Evolutionary conservation across 2,113 vertebrate species (phyloP).

Genomic region (Apaloderma vittatum): DNA sequence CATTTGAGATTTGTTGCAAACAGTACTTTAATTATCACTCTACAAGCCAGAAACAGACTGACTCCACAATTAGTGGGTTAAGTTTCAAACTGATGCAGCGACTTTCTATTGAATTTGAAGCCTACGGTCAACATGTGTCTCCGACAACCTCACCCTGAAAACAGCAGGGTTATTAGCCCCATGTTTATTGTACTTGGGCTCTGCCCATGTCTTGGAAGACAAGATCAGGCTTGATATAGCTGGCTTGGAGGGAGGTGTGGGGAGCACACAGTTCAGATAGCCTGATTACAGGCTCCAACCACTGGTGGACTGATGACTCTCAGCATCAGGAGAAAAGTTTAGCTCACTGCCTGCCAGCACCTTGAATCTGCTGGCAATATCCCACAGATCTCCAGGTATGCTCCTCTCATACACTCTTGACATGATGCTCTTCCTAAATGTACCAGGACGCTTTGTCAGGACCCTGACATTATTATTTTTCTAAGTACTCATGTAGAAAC

Average conservation of each 20-base stretch:
- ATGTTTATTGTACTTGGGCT: not conserved
- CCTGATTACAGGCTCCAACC: not conserved
- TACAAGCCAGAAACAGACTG: not conserved
- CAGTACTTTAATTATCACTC: not conserved
- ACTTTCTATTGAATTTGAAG: not conserved
- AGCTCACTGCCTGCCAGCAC: not conserved
- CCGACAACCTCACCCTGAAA: not conserved
- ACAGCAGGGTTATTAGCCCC: not conserved
- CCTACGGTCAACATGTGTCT: not conserved
- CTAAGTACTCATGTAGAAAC: not conserved
- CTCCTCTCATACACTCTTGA: not conserved
- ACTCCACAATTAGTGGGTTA: not conserved
- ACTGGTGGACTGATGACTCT: not conserved
- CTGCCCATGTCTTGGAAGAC: not conserved
- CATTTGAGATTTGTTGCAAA: not conserved
- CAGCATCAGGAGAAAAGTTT: not conserved
- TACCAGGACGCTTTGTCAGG: not conserved
- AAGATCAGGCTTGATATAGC: rapidly evolving
- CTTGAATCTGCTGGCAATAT: not conserved
- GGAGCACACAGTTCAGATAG: not conserved
- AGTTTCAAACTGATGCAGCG: not conserved
- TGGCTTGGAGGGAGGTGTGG: not conserved
- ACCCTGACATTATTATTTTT: not conserved
- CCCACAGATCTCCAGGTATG: not conserved
- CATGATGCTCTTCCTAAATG: not conserved